These are phyloP conservation scores for Choristoneura rosaceana DNA, from an alignment of 2,888 invertebrate genomes.

Conservation along the genomic window DNA sequence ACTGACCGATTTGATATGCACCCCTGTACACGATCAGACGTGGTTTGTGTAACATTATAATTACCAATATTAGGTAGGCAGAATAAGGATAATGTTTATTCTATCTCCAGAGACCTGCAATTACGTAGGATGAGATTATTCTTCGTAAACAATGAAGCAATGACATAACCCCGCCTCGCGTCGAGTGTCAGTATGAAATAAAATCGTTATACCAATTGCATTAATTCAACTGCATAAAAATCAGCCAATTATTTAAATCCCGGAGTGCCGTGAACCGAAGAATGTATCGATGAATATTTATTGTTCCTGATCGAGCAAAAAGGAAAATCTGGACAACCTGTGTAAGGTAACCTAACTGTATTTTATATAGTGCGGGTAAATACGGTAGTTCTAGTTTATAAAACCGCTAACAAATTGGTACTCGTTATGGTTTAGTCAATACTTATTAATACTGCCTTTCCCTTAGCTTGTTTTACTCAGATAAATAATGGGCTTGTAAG, in stretches of 20 bases:
- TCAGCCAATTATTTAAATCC: constrained; percentile 85
- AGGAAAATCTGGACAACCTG: constrained; percentile 48
- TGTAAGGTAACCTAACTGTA: constrained; percentile 18
- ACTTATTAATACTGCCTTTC: constrained; percentile 8
- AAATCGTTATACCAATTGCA: constrained; percentile 78
- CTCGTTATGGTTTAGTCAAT: constrained; percentile 1
- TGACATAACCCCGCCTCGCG: constrained; percentile 50
- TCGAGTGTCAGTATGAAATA: constrained; percentile 62
- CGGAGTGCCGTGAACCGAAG: constrained; percentile 71
- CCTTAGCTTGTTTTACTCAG: neutral
- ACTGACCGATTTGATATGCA: constrained; percentile 80
- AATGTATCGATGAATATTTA: constrained; percentile 81
- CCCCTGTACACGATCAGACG: constrained; percentile 63
- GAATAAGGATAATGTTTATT: constrained; percentile 1
- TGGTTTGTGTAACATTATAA: constrained; percentile 37
- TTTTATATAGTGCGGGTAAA: constrained; percentile 4
- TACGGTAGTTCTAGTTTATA: constrained; percentile 3
- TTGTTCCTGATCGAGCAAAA: constrained; percentile 70
- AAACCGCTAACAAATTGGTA: constrained; percentile 3
- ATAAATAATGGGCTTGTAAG: constrained; percentile 5
- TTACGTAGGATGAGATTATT: constrained; percentile 2
- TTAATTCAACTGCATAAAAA: constrained; percentile 84
- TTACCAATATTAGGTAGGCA: constrained; percentile 30
- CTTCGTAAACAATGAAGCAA: constrained; percentile 35
- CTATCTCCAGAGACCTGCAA: constrained; percentile 11